Evolutionary conservation across 2,888 invertebrate genomes (phyloP).

Genomic region (Stenotaenia linearis): DNA sequence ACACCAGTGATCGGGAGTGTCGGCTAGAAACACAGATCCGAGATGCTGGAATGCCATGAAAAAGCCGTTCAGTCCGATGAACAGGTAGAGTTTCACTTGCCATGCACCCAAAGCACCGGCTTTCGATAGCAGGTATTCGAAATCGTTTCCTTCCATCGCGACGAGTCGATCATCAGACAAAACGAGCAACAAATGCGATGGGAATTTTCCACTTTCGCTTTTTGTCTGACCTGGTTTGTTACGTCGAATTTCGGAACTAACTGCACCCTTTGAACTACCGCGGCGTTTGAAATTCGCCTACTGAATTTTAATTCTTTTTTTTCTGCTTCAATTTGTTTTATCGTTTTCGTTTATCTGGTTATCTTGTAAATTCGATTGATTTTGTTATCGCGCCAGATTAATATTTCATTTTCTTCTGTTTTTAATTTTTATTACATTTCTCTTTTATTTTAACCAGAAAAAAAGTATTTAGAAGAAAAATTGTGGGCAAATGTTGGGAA

Average conservation of each 20-base stretch:
- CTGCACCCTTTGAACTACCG: not conserved
- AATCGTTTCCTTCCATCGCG: not conserved
- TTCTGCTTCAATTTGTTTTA: not conserved
- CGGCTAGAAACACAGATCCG: conserved; percentile 34
- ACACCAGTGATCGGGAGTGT: conserved; percentile 35
- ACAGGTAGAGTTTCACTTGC: not conserved
- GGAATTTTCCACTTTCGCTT: not conserved
- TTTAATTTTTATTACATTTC: not conserved
- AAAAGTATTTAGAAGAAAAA: not conserved
- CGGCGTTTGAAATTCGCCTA: not conserved
- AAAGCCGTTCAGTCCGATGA: conserved; percentile 26
- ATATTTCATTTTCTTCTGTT: not conserved
- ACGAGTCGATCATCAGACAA: not conserved
- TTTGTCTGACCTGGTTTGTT: not conserved
- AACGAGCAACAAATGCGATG: not conserved
- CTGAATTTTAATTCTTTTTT: not conserved
- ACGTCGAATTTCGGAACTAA: not conserved
- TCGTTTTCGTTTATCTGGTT: not conserved
- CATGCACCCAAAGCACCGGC: conserved; percentile 28
- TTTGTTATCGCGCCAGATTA: no score
- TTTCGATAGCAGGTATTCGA: not conserved
- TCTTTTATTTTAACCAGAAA: not conserved
- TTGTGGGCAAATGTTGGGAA: no score
- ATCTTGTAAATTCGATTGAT: not conserved
- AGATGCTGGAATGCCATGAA: conserved; percentile 35